These are phyloP conservation scores for Neuroterus valhalla DNA, from an alignment of 1,140 invertebrate species.

Conservation along the genomic window DNA sequence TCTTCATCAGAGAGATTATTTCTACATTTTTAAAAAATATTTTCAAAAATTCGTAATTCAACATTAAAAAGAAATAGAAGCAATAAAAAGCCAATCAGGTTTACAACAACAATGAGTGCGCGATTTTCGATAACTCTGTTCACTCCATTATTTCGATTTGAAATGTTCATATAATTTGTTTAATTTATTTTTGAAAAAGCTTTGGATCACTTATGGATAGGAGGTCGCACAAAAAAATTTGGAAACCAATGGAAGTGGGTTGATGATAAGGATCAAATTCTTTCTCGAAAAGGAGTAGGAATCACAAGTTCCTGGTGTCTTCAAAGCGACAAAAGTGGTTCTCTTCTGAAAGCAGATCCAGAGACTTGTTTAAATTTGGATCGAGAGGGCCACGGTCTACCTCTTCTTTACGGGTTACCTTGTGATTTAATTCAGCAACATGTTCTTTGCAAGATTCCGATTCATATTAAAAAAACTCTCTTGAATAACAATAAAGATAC, in stretches of 20 bases:
- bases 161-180: conserved; percentile 10
- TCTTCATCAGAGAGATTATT: no score
- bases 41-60: no score
- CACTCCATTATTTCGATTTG: no score
- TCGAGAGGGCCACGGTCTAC: conserved; percentile 40
- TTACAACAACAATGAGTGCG: no score
- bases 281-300: conserved; percentile 32
- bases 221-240: conserved; percentile 37
- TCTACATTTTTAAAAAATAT: no score
- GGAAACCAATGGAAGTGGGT: conserved; percentile 42
- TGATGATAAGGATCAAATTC: conserved; percentile 38
- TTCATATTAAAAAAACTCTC: no score
- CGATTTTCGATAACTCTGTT: no score
- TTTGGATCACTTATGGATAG: conserved; percentile 46
- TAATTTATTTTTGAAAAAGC: conserved; percentile 24
- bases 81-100: no score
- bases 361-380: conserved; percentile 49
- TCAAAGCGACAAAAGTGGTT: conserved; percentile 25
- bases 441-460: conserved; percentile 38
- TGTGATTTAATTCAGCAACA: conserved; percentile 41
- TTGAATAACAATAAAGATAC: no score
- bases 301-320: conserved; percentile 43
- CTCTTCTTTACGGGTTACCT: conserved; percentile 45
- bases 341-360: conserved; percentile 30
- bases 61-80: no score